Evolutionary conservation across 2,888 invertebrate genomes (phyloP).

Genomic region (Cistogaster globosa): DNA sequence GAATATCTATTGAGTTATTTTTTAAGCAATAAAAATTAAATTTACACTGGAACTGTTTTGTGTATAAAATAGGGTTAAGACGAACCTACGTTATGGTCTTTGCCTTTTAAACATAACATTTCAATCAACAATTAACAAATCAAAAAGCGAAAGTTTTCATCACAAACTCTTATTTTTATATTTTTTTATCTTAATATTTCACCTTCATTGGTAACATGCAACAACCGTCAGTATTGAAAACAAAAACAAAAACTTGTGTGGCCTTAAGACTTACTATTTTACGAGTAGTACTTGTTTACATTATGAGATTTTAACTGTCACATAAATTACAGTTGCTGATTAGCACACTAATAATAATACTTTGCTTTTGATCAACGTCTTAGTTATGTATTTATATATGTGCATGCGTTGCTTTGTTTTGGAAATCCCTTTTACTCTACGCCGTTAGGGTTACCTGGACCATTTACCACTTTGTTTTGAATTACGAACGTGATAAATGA

Average conservation of each 20-base stretch:
- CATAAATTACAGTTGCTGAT: slow-evolving; percentile 73
- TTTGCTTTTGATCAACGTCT: background rate
- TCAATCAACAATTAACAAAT: background rate
- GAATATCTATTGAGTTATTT: too few relatives aligned
- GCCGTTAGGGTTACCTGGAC: background rate
- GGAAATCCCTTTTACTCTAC: background rate
- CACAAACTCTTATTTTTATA: background rate
- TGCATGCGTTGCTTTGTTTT: background rate
- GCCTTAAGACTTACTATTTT: slow-evolving; percentile 24
- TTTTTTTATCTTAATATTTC: slow-evolving; percentile 14
- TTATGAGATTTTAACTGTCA: slow-evolving; percentile 73
- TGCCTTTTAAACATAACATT: background rate
- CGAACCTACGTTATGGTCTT: background rate
- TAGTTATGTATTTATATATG: background rate
- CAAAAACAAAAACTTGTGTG: slow-evolving; percentile 52
- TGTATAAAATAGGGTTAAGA: slow-evolving; percentile 7
- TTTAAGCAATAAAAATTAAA: too few relatives aligned
- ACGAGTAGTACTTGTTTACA: slow-evolving; percentile 53
- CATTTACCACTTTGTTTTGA: background rate
- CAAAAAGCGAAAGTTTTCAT: slow-evolving; percentile 59
- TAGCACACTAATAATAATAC: slow-evolving; percentile 69
- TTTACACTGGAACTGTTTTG: too few relatives aligned
- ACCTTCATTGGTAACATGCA: slow-evolving; percentile 1
- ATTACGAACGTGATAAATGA: slow-evolving; percentile 45
- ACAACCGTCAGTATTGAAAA: background rate